Evolutionary conservation across 2,888 invertebrate species (phyloP), one percentile per base, ranked within the genome.

Genomic region (Meandrusa payeni): DNA sequence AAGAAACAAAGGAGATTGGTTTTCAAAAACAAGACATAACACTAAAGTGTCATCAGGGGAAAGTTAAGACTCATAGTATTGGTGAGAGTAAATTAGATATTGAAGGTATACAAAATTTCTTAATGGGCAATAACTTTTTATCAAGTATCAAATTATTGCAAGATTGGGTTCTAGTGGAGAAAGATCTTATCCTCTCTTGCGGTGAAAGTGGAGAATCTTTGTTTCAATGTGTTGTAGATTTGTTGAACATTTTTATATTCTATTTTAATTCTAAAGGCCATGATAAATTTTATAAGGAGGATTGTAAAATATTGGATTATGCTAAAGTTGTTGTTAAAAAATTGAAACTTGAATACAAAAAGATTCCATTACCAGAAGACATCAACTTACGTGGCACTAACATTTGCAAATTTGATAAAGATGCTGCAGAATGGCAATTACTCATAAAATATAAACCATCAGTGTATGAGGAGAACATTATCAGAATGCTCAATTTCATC

Each of bases 111-210:
- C 70, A 92, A 48, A 86, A 90, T 38, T 90, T 91, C 51, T 78
- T 93, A 26, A 67, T 82, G 13, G 90, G 90, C 47, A 89, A 91
- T 61, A 89, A 90, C 27, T 83, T 92, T 50, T 68, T 95, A 19
- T 83, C 90, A 17, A 91, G 93, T 50, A 90, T 95, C 13, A 94
- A 94, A 74, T 78, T 96, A 51, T 90, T 95, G 48, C 93, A 93
- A 66, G 96, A 96, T 72, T 97, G 97, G 97, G 86, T 96, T 53
- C 90, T 90, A 39, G 91, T 92, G 37, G 95, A 97, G 74, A 91
- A 92, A 39, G 93, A 94, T 48, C 91, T 96, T 12, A 89, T 97
- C 13, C 89, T 92, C 52, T 93, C 93, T 1, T 95, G 95, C 70
- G 93, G 93, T 9, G 91, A 92, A 64, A 94, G 93, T 61, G 95